Evolutionary conservation across 2,888 invertebrate species (phyloP).

Genomic region (Pachycephus smyrnensis): DNA sequence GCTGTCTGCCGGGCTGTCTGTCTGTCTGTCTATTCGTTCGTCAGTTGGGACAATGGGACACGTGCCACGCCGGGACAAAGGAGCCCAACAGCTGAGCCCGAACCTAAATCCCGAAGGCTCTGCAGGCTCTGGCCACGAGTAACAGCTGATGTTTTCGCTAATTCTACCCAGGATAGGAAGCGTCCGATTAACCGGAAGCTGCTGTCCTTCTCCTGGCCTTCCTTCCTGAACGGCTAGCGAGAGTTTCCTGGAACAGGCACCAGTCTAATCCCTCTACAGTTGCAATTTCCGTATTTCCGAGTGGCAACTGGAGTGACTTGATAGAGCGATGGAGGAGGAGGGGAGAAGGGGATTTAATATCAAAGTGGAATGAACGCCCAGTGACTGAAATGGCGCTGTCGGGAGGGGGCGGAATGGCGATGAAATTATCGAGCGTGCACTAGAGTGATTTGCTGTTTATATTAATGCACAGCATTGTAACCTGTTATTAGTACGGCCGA

Average conservation of each 20-base stretch:
- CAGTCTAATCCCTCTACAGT: background rate
- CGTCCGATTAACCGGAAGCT: background rate
- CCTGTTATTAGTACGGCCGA: background rate
- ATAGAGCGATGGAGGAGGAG: background rate
- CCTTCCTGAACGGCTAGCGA: background rate
- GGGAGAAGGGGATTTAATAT: background rate
- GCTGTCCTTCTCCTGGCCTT: background rate
- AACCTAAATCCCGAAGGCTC: constrained; percentile 5
- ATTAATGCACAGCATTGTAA: background rate
- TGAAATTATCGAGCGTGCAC: background rate
- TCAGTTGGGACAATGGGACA: constrained; percentile 45
- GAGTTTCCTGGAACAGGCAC: background rate
- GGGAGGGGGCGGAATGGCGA: too few species aligned
- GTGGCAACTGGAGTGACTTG: background rate
- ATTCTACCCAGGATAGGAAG: background rate
- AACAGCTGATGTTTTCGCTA: constrained; percentile 4
- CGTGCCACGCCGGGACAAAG: constrained; percentile 29
- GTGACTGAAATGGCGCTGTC: background rate
- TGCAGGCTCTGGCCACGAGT: background rate
- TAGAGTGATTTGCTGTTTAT: background rate
- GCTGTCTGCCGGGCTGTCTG: constrained; percentile 17
- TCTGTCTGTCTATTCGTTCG: constrained; percentile 33
- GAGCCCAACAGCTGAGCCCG: constrained; percentile 12
- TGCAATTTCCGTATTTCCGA: background rate
- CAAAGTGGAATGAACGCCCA: background rate